Base-by-base conservation (phyloP, 1,140 invertebrate species). In the Hirudo medicinalis region DNA sequence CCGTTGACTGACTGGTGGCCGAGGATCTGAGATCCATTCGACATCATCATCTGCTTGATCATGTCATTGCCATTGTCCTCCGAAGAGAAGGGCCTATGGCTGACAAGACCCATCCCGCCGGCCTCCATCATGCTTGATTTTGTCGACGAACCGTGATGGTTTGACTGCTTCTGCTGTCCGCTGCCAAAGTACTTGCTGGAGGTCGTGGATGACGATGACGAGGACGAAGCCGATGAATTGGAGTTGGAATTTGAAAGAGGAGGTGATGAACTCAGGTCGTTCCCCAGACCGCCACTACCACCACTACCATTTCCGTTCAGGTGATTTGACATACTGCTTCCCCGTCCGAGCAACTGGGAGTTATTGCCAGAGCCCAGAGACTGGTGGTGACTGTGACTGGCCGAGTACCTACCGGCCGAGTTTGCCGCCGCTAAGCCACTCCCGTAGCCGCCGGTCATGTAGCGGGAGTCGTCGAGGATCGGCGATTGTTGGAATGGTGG, bases 401-500 rank as follows among this genome's bases (percentile, higher is more conserved):
- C 29, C 22, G 57, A 22, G 57, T 63, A 63, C 29, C 57, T 63
- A 13, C 22, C 22, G 29, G 57, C 57, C 57, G 57, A 22, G 29
- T 63, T 25, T 11, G 22, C 29, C 13, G 57, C 22, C 43, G 43
- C 3, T 17, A 49, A 49, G 43, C 43, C 43, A 9, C 43, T 49
- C 43, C 43, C 43, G 43, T 49, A 49, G 43, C 43, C 43, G 43
- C 43, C 43, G 43, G 11, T 49, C 43, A 49, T 49, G 29, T 25
- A 63, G 22, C 57, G 22, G 22, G 57, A 32, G 57, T 63, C 57
- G 29, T 63, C 57, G 22, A 63, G 22, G 57, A 63, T 63, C 29
- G 57, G 57, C 22, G 57, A 63, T 19, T 63, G 57, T n/a, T 63
- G 57, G 57, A 63, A 63, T 63, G 57, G 29, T 63, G 57, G 57